These are phyloP conservation scores for Acleris holmiana DNA, from an alignment of 2,888 invertebrate species.

Conservation along the genomic window DNA sequence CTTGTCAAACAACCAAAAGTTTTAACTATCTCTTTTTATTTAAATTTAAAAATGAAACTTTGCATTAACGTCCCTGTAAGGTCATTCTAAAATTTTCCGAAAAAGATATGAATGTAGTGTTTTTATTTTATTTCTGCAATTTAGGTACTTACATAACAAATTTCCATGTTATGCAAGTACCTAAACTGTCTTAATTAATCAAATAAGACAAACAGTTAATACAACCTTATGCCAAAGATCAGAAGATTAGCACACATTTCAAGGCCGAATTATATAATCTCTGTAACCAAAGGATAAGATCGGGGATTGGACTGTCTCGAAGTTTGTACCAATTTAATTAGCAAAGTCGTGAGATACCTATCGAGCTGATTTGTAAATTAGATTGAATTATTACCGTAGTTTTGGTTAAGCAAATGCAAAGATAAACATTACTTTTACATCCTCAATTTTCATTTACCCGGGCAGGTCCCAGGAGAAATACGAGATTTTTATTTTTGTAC, in stretches of 20 bases:
- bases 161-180: neutral
- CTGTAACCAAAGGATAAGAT: constrained; percentile 26
- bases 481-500: no score
- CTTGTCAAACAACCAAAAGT: neutral
- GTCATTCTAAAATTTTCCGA: no score
- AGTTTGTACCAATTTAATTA: constrained; percentile 13
- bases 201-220: constrained; percentile 11
- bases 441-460: no score
- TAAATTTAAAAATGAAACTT: neutral
- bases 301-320: neutral
- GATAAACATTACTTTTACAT: no score
- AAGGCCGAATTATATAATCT: constrained; percentile 22
- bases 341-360: neutral
- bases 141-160: no score
- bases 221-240: constrained; percentile 18
- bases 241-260: constrained; percentile 17
- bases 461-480: no score
- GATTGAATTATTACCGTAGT: neutral
- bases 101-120: no score
- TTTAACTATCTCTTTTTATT: neutral
- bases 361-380: neutral
- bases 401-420: no score
- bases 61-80: no score
- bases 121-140: no score
- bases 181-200: neutral